These are phyloP conservation scores for Drosophila kokeensis DNA, from an alignment of 2,888 invertebrate species.

Conservation along the genomic window DNA sequence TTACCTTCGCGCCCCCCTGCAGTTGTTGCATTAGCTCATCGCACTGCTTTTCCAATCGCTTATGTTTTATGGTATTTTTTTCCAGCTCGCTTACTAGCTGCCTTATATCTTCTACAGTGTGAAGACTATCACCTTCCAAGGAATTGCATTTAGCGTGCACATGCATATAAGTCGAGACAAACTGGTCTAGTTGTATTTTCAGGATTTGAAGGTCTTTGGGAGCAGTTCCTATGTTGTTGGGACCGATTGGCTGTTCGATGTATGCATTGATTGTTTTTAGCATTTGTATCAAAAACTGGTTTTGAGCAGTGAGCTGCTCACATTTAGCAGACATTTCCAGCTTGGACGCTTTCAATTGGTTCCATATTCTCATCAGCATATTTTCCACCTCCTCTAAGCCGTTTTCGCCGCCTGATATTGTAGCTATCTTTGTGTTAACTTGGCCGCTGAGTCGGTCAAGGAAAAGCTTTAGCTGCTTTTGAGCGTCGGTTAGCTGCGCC, in stretches of 20 bases:
- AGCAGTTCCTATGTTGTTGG: too few species aligned
- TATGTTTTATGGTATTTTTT: not conserved
- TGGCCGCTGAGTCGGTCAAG: not conserved
- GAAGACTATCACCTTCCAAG: not conserved
- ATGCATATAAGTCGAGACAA: not conserved
- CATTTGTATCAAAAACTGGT: not conserved
- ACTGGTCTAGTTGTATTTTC: not conserved
- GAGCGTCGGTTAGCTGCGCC: not conserved
- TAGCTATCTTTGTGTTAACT: not conserved
- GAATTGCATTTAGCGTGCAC: not conserved
- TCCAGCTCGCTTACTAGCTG: not conserved
- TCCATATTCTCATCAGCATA: slow-evolving; percentile 26
- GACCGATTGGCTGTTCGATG: not conserved
- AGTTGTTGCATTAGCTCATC: not conserved
- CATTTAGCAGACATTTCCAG: not conserved
- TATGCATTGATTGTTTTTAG: not conserved
- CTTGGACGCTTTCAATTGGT: slow-evolving; percentile 21
- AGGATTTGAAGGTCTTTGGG: not conserved
- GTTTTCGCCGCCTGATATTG: not conserved
- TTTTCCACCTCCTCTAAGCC: slow-evolving; percentile 57
- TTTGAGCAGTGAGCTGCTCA: not conserved
- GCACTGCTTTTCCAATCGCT: not conserved
- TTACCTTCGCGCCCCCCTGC: not conserved
- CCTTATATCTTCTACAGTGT: not conserved
- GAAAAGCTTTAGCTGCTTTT: slow-evolving; percentile 10